Percentiles rank a stretch among this genome's conserved stretches.
phyloP scores from a whole-genome alignment of 2,113 vertebrate species.

The Podarcis raffonei region DNA sequence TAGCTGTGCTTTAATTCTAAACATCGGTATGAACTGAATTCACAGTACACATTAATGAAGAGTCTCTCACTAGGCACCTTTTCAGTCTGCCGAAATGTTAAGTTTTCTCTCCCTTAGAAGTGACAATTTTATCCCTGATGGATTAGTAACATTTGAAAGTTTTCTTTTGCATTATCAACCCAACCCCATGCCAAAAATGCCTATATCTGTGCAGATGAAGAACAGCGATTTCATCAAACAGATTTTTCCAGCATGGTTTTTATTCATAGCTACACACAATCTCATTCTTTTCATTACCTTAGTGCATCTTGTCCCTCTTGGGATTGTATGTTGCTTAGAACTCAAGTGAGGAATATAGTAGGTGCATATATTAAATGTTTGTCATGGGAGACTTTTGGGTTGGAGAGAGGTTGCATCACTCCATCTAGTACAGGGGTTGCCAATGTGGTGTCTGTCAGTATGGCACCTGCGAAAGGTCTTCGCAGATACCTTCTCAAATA shows the following conservation, averaged over 20 bases:
- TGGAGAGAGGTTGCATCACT: neutral
- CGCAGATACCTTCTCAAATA: too few species aligned
- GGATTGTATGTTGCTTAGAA: neutral
- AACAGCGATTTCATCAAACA: neutral
- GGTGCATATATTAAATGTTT: neutral
- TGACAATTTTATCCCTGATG: neutral
- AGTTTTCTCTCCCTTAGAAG: neutral
- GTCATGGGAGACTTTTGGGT: neutral
- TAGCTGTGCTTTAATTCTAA: neutral
- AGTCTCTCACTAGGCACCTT: neutral
- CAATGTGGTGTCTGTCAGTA: too few species aligned
- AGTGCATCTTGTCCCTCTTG: too few species aligned
- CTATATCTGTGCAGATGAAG: neutral
- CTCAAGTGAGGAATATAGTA: neutral
- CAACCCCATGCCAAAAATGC: neutral
- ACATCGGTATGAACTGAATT: neutral
- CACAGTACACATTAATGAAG: neutral
- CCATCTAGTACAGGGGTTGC: too few species aligned
- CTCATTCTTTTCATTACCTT: neutral
- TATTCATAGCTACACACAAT: neutral
- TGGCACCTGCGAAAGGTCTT: too few species aligned
- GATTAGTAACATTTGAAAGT: neutral
- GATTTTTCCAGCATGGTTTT: neutral
- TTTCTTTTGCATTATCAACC: constrained; percentile 21
- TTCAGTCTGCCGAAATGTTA: constrained; percentile 3